Evolutionary conservation across 2,888 invertebrate genomes (phyloP).

Genomic region (Nomada goodeniana): DNA sequence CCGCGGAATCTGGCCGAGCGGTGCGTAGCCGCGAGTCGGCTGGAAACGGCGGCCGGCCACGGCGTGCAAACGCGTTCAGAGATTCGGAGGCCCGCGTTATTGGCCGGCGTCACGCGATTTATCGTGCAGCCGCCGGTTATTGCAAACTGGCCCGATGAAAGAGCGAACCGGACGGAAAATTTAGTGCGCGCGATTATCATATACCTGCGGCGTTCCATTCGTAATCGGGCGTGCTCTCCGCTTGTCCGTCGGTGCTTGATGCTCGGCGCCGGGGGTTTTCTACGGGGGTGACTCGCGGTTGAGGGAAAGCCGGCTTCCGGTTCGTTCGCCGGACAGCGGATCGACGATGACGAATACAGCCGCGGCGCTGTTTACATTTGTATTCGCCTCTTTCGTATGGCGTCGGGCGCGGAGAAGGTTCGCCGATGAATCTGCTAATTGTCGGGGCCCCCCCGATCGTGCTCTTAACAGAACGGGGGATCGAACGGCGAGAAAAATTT

Average conservation of each 20-base stretch:
- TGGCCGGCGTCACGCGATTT: conserved; percentile 57
- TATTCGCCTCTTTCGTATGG: too few species aligned
- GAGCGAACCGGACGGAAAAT: conserved; percentile 43
- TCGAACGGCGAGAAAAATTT: conserved; percentile 55
- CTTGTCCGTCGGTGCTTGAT: not conserved
- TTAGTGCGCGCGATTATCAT: conserved; percentile 43
- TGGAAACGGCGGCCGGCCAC: not conserved
- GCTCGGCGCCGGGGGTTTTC: not conserved
- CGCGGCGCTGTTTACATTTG: not conserved
- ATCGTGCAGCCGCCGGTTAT: conserved; percentile 40
- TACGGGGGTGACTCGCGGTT: not conserved
- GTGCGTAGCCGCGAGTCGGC: conserved; percentile 12
- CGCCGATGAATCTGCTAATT: conserved; percentile 51
- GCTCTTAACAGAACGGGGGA: conserved; percentile 49
- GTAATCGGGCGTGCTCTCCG: not conserved
- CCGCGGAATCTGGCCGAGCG: conserved; percentile 1
- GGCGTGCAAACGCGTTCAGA: conserved; percentile 30
- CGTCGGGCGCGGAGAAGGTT: not conserved
- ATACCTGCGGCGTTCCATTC: conserved; percentile 30
- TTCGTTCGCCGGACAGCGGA: too few species aligned
- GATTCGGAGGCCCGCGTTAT: conserved; percentile 45
- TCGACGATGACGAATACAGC: not conserved
- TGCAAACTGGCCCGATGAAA: conserved; percentile 53
- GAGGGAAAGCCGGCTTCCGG: not conserved
- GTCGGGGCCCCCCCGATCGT: conserved; percentile 24